Conservation (phyloP, 2,797 vertebrate genomes). For the Argyrosomus regius region DNA sequence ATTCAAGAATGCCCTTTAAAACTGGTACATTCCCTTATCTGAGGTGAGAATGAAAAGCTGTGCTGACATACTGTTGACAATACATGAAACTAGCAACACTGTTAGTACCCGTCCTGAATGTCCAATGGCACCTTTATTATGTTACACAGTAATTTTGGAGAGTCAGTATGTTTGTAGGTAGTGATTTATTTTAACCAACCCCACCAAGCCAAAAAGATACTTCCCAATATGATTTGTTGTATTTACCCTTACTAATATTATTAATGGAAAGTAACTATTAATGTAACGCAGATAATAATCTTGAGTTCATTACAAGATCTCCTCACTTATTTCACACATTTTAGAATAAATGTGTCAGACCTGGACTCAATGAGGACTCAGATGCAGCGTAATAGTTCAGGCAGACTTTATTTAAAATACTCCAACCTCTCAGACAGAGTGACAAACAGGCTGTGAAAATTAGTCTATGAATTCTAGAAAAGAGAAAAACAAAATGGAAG, state of each 20-base stretch:
- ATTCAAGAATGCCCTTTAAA: conserved; percentile 17
- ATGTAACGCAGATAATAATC: not conserved
- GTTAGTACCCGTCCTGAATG: not conserved
- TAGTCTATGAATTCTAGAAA: too few species aligned
- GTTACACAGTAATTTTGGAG: not conserved
- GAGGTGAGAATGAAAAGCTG: conserved; percentile 14
- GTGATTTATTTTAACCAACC: not conserved
- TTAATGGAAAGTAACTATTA: not conserved
- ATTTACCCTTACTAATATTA: not conserved
- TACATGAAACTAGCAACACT: too few species aligned
- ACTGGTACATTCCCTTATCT: not conserved
- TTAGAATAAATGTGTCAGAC: too few species aligned
- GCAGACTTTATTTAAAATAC: too few species aligned
- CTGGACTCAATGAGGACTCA: too few species aligned
- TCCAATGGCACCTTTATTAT: not conserved
- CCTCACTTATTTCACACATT: not conserved
- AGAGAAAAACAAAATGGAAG: too few species aligned
- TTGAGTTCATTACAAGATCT: not conserved
- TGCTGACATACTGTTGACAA: conserved; percentile 10
- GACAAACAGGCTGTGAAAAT: too few species aligned
- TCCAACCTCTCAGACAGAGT: too few species aligned
- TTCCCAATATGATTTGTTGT: not conserved
- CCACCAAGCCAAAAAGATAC: not conserved
- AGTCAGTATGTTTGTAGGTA: not conserved
- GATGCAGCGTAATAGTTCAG: too few species aligned